Evolutionary conservation across 1,140 invertebrate species (phyloP).

Genomic region (Idris sp.): DNA sequence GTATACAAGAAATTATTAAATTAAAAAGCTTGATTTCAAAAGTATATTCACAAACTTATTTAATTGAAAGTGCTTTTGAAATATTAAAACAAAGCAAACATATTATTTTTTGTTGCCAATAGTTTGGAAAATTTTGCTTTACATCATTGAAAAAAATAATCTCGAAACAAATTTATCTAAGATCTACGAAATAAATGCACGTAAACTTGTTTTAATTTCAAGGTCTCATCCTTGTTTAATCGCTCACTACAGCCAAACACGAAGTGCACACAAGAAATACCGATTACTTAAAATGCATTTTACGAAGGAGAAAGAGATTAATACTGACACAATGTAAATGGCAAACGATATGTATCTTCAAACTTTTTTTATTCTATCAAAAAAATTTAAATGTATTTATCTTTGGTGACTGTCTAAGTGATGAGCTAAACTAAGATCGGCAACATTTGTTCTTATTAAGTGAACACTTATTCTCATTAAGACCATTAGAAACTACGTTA

Average conservation of each 20-base stretch:
- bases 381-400: slow-evolving; percentile 5
- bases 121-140: not conserved
- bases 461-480: slow-evolving; percentile 66
- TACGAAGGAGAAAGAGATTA: too few relatives aligned
- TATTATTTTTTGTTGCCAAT: too few relatives aligned
- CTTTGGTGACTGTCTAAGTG: slow-evolving; percentile 16
- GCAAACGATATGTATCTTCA: not conserved
- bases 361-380: not conserved
- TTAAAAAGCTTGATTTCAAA: too few relatives aligned
- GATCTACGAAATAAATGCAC: slow-evolving; percentile 27
- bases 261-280: too few relatives aligned
- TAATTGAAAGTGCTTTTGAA: not conserved
- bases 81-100: too few relatives aligned
- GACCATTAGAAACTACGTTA: slow-evolving; percentile 59
- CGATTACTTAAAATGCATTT: too few relatives aligned
- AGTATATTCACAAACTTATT: too few relatives aligned
- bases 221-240: slow-evolving; percentile 1
- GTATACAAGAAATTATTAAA: too few relatives aligned
- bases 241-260: not conserved
- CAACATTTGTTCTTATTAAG: slow-evolving; percentile 61
- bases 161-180: slow-evolving; percentile 9
- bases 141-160: slow-evolving; percentile 11
- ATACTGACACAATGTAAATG: too few relatives aligned
- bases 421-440: slow-evolving; percentile 34
- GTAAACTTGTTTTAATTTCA: slow-evolving; percentile 13